Evolutionary conservation across 1,140 invertebrate genomes (phyloP).

Genomic region (Atta colombica): DNA sequence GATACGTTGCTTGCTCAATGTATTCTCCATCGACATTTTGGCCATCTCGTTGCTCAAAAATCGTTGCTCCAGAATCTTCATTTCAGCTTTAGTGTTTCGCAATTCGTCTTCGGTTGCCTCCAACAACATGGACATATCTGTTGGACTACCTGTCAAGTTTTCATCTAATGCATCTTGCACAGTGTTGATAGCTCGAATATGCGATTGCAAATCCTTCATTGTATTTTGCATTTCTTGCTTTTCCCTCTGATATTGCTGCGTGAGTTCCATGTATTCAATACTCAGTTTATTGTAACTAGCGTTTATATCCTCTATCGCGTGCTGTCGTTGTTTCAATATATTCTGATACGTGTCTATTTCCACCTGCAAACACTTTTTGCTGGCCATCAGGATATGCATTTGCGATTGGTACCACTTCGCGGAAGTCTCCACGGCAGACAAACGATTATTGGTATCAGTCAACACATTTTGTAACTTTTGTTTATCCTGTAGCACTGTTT

Average conservation of each 20-base stretch:
- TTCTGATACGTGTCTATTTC: constrained; percentile 79
- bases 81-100: constrained; percentile 61
- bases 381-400: constrained; percentile 77
- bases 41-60: constrained; percentile 68
- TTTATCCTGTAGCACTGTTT: constrained; percentile 74
- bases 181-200: constrained; percentile 18
- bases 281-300: constrained; percentile 75
- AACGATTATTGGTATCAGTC: constrained; percentile 71
- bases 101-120: constrained; percentile 74
- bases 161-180: constrained; percentile 17
- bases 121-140: constrained; percentile 69
- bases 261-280: constrained; percentile 68
- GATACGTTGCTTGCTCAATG: constrained; percentile 65
- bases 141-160: not conserved
- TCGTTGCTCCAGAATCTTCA: constrained; percentile 74
- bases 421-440: constrained; percentile 72
- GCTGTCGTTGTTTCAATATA: constrained; percentile 76
- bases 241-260: constrained; percentile 71
- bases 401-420: constrained; percentile 79
- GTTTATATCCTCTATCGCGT: constrained; percentile 70
- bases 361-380: constrained; percentile 74
- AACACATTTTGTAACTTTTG: constrained; percentile 75
- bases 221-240: constrained; percentile 69
- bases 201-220: constrained; percentile 57
- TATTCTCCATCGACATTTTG: constrained; percentile 68